phyloP scores from a whole-genome alignment of 2,888 invertebrate genomes.

The Nymphalis c-album region DNA sequence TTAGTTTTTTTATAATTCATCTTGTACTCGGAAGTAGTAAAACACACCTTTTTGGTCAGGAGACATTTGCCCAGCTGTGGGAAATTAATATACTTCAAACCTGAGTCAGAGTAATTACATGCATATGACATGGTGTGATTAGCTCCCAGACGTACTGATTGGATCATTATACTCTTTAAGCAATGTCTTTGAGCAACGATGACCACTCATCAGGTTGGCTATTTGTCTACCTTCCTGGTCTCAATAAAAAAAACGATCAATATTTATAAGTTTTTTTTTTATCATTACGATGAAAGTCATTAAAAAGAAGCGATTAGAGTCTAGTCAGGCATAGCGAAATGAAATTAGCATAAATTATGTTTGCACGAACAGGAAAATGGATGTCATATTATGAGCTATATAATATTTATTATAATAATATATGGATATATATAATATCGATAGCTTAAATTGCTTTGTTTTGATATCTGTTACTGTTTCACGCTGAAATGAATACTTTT shows the following conservation, averaged over 20 bases:
- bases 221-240: neutral
- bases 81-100: too few relatives aligned
- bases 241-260: neutral
- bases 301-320: neutral
- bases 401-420: neutral
- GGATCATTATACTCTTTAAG: too few relatives aligned
- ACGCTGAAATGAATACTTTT: too few relatives aligned
- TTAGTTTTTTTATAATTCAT: too few relatives aligned
- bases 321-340: neutral
- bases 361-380: neutral
- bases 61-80: too few relatives aligned
- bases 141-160: too few relatives aligned
- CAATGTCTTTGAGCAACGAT: neutral
- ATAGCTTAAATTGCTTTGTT: too few relatives aligned
- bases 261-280: neutral
- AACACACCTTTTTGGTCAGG: too few relatives aligned
- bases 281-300: slow-evolving; percentile 1
- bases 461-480: too few relatives aligned
- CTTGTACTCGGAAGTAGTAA: too few relatives aligned
- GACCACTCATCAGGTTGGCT: neutral
- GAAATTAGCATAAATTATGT: neutral
- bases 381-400: neutral
- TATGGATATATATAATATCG: neutral
- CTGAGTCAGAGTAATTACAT: too few relatives aligned
- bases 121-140: too few relatives aligned